phyloP scores from a whole-genome alignment of 2,888 invertebrate species.

The Lithophane socia region DNA sequence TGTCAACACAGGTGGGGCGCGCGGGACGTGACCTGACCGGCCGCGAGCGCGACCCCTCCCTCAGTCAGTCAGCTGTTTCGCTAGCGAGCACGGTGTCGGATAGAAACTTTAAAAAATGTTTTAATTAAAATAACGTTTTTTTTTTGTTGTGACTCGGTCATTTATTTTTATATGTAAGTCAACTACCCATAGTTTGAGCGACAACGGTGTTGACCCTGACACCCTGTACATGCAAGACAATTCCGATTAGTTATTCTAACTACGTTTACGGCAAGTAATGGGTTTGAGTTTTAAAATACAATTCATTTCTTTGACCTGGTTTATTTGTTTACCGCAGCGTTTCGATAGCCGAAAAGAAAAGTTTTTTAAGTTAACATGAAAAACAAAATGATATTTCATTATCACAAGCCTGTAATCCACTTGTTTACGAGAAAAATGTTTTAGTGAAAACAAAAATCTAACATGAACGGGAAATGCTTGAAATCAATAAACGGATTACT shows the following conservation, averaged over 20 bases:
- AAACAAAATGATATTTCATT: slow-evolving; percentile 54
- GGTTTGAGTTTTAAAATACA: neutral
- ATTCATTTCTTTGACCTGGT: neutral
- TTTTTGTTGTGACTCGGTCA: no score
- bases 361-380: slow-evolving; percentile 1
- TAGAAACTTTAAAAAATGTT: no score
- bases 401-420: slow-evolving; percentile 62
- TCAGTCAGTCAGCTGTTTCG: no score
- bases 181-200: no score
- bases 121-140: no score
- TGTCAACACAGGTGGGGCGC: no score
- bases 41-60: no score
- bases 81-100: no score
- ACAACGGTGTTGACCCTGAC: no score
- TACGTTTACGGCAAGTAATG: neutral
- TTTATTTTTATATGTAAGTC: no score
- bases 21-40: no score
- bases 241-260: neutral
- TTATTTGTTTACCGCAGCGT: neutral
- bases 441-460: slow-evolving; percentile 67
- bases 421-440: slow-evolving; percentile 64
- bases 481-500: slow-evolving; percentile 75
- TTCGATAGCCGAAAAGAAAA: neutral
- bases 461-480: slow-evolving; percentile 52
- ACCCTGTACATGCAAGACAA: no score